Evolutionary conservation across 2,888 invertebrate genomes (phyloP).

Genomic region (Heliconius sara): DNA sequence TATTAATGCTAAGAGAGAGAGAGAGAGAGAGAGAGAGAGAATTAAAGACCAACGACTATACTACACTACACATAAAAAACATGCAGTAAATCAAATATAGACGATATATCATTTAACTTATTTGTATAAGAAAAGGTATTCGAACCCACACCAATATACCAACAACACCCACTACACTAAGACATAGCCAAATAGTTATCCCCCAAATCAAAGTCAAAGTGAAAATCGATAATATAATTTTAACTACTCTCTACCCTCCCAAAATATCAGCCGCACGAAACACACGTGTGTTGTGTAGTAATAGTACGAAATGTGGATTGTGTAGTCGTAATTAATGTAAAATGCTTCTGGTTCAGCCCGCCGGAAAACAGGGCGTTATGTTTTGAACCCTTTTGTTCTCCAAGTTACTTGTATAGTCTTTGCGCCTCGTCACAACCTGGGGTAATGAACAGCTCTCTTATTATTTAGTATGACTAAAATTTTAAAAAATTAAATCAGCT

Average conservation of each 20-base stretch:
- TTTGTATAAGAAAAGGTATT: no score
- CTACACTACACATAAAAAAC: no score
- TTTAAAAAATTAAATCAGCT: no score
- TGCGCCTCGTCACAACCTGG: constrained; percentile 30
- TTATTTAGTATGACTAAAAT: background rate
- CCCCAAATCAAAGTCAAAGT: background rate
- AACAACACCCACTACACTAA: no score
- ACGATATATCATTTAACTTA: no score
- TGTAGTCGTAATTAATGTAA: constrained; percentile 72
- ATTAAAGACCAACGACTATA: no score
- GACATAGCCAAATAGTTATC: background rate
- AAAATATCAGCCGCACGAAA: background rate
- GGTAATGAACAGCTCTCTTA: constrained; percentile 8
- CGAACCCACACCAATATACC: no score
- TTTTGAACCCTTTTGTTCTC: constrained; percentile 48
- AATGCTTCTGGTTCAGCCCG: constrained; percentile 64
- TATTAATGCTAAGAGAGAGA: no score
- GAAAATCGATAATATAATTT: background rate
- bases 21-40: no score
- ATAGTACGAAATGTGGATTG: constrained; percentile 72
- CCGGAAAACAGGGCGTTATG: constrained; percentile 56
- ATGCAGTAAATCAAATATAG: no score
- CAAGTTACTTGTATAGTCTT: constrained; percentile 39
- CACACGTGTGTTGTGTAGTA: constrained; percentile 49
- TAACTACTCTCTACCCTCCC: background rate